Percentiles rank a stretch among this genome's conserved stretches.
Evolutionary conservation across 2,888 invertebrate species (phyloP).

Genomic region (Cantharis flavilabris): DNA sequence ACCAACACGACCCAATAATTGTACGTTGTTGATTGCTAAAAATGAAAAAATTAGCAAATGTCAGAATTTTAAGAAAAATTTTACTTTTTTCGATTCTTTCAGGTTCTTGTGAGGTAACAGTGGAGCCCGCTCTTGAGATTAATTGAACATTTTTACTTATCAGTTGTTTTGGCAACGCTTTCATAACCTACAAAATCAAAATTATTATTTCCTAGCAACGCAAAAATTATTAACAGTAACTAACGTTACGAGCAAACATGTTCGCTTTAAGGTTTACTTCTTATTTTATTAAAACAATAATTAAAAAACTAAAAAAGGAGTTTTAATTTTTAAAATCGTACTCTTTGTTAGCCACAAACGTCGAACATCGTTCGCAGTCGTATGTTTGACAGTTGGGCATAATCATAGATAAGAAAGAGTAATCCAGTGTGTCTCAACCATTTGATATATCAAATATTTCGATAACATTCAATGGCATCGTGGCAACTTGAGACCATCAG

Average conservation of each 20-base stretch:
- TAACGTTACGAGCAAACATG: neutral
- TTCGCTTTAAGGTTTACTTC: neutral
- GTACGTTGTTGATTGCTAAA: conserved; percentile 82
- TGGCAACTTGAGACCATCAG: no score
- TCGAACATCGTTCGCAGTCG: neutral
- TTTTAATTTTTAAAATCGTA: neutral
- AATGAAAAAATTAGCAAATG: conserved; percentile 20
- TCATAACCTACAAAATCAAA: conserved; percentile 14
- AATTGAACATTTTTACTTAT: neutral
- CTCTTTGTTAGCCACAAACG: neutral
- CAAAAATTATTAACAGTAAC: neutral
- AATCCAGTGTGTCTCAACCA: no score
- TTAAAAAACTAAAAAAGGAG: neutral
- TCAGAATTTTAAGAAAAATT: neutral
- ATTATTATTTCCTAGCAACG: neutral
- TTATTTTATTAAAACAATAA: neutral
- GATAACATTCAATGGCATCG: no score
- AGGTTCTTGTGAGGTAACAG: conserved; percentile 44
- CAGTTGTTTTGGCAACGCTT: neutral
- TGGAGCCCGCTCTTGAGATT: conserved; percentile 16
- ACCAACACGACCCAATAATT: conserved; percentile 84
- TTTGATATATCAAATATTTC: no score
- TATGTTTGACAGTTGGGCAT: no score
- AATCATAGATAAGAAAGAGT: no score
- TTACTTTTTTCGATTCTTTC: conserved; percentile 51